Base-by-base conservation (phyloP, 2,888 invertebrate genomes). In the Poecilobothrus nobilitatus region DNA sequence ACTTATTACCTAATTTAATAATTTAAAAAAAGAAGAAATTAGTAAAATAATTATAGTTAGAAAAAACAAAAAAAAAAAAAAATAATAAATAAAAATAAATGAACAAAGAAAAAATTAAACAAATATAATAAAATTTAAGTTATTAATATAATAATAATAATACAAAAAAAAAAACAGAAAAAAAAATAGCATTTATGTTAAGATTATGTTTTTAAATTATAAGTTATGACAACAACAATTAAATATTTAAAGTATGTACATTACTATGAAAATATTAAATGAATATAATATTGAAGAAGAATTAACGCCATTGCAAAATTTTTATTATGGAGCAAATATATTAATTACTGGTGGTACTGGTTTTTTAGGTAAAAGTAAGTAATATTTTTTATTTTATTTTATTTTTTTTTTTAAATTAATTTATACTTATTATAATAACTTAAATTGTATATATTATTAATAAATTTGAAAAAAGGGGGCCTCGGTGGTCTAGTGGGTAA, bases 261-360 rank as follows among this genome's bases (percentile, higher is more conserved):
- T 44, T 44, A 44, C 44, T 44, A 44, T 44, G 44, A 44, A 44
- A 44, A 44, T 44, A 44, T 44, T 12, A 44, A 44, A 63, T 63
- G 64, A 10, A 33, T 22, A 22, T 62, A 62, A 41, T 64, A 12
- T 21, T 27, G 73, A 75, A 62, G 73, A 75, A 67, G 72, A 74
- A 63, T 67, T 76, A 71, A 81, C 83, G 34, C 76, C 81, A 9
- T 74, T 87, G n/a, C 87, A 86, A 73, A 79, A 82, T 73, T 88
- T 87, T 77, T 87, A 86, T 71, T 75, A 83, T 70, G 85, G 85
- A 3, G 84, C 85, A 72, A 86, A 84, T 78, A 75, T 87, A 0
- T 78, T 87, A 9, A 84, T 88, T n/a, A 87, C 87, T 44, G 88
- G 87, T 67, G 86, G 84, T 4, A 86, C 86, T 69, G 86, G 86